These are phyloP conservation scores for Tetramorium bicarinatum DNA, from an alignment of 2,888 invertebrate species.

Conservation along the genomic window DNA sequence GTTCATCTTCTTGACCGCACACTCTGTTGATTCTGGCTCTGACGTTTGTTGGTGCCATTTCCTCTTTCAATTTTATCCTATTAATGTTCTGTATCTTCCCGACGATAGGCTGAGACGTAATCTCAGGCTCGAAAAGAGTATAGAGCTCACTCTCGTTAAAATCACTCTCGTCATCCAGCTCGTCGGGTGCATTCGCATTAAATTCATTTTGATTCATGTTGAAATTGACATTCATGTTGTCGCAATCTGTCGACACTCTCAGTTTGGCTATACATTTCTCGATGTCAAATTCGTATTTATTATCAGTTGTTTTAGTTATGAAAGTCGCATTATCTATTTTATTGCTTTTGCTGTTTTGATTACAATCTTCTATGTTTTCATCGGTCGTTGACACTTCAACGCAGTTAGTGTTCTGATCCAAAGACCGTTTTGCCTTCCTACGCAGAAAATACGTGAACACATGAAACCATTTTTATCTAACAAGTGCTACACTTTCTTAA, in stretches of 20 bases:
- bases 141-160: slow-evolving; percentile 71
- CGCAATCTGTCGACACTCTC: neutral
- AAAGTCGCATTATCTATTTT: neutral
- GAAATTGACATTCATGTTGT: neutral
- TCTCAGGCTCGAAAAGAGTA: slow-evolving; percentile 75
- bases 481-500: slow-evolving; percentile 9
- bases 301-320: neutral
- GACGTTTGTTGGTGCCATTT: slow-evolving; percentile 70
- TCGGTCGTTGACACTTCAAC: slow-evolving; percentile 37
- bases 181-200: slow-evolving; percentile 48
- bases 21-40: slow-evolving; percentile 70
- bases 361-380: neutral
- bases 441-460: neutral
- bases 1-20: slow-evolving; percentile 64
- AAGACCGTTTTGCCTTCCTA: neutral
- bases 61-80: slow-evolving; percentile 74
- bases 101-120: slow-evolving; percentile 66
- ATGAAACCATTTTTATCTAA: neutral
- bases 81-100: slow-evolving; percentile 75
- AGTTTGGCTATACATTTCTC: neutral
- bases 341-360: neutral
- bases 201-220: slow-evolving; percentile 58
- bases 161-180: slow-evolving; percentile 59
- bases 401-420: neutral
- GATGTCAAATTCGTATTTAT: neutral